These are phyloP conservation scores for Drosophila meridionalis DNA, from an alignment of 2,888 invertebrate species.

Conservation along the genomic window DNA sequence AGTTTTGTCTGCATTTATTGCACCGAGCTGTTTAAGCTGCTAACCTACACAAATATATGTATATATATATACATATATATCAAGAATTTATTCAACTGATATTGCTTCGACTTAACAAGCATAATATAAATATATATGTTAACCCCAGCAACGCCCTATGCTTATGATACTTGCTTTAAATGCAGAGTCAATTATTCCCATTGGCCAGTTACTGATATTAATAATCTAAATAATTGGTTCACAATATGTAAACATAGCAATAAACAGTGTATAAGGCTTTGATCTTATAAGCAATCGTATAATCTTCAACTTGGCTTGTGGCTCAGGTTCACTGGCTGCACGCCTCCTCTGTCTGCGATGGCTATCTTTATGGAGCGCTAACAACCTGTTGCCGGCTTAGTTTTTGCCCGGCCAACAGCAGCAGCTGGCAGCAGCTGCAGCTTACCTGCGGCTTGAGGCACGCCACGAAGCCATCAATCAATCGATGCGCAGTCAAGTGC, in stretches of 20 bases:
- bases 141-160: neutral
- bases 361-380: slow-evolving; percentile 48
- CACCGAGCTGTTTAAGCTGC: no score
- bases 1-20: no score
- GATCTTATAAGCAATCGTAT: neutral
- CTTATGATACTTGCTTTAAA: neutral
- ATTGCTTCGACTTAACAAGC: neutral
- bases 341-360: slow-evolving; percentile 14
- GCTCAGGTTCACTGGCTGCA: neutral
- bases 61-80: no score
- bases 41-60: no score
- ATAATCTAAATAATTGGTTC: neutral
- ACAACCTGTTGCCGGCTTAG: slow-evolving; percentile 34
- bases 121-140: neutral
- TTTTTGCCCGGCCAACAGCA: neutral
- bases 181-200: neutral
- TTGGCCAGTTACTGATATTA: neutral
- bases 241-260: slow-evolving; percentile 1
- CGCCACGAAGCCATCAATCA: slow-evolving; percentile 47
- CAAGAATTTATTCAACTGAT: no score
- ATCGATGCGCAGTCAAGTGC: slow-evolving; percentile 39
- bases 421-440: neutral
- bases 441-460: slow-evolving; percentile 29
- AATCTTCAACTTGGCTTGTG: neutral
- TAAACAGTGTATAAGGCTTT: neutral